A percentile compares a stretch with the other conserved stretches of the same genome.
phyloP scores from a whole-genome alignment of 1,140 invertebrate species.

The Mya arenaria region DNA sequence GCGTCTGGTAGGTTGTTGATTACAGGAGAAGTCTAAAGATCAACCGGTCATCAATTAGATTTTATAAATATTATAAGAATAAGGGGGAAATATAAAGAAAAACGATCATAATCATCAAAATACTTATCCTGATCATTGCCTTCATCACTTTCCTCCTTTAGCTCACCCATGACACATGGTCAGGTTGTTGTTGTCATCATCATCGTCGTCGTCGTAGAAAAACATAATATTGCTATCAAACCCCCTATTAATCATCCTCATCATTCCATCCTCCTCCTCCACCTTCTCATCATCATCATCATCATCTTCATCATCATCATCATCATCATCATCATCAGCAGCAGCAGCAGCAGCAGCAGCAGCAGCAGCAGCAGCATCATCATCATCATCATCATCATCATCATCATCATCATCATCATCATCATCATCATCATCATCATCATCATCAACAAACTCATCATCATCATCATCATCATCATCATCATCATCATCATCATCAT shows the following conservation, averaged over 20 bases:
- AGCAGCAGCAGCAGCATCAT: not conserved
- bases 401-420: not conserved
- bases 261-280: not conserved
- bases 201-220: not conserved
- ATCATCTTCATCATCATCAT: not conserved
- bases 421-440: slow-evolving; percentile 49
- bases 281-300: not conserved
- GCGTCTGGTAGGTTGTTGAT: slow-evolving; percentile 16
- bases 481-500: slow-evolving; percentile 58
- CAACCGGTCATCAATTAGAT: not conserved
- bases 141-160: not conserved
- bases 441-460: slow-evolving; percentile 50
- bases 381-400: not conserved
- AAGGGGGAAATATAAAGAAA: not conserved
- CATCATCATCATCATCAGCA: not conserved
- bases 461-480: slow-evolving; percentile 47
- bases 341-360: not conserved
- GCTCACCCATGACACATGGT: not conserved
- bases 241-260: not conserved
- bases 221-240: not conserved
- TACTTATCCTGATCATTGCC: not conserved
- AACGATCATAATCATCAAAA: not conserved
- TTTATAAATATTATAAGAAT: too few relatives aligned
- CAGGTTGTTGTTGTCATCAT: not conserved
- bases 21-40: not conserved